Percentiles rank a stretch among this genome's conserved stretches.
These are phyloP conservation scores for Apogon hyalosoma DNA, from an alignment of 2,797 vertebrate species.

Conservation along the genomic window DNA sequence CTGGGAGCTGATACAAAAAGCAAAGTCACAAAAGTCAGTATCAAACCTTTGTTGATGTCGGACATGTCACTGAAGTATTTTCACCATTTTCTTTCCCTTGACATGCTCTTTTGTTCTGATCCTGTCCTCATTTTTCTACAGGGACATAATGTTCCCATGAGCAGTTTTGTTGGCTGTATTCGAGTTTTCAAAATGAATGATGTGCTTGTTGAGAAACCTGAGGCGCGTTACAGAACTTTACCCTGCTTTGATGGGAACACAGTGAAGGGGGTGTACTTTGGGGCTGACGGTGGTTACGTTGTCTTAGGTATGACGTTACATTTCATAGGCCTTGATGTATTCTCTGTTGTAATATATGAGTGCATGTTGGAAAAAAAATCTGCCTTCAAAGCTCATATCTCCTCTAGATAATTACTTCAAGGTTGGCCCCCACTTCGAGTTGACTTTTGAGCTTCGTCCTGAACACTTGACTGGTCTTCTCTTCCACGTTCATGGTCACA, in stretches of 20 bases:
- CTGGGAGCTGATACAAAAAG: constrained; percentile 77
- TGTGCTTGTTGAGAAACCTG: constrained; percentile 68
- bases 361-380: neutral
- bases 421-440: constrained; percentile 49
- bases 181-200: constrained; percentile 85
- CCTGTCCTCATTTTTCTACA: constrained; percentile 27
- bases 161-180: constrained; percentile 87
- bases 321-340: neutral
- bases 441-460: constrained; percentile 73
- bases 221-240: constrained; percentile 68
- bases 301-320: constrained; percentile 78
- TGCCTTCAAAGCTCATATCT: neutral
- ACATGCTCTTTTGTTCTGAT: neutral
- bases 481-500: constrained; percentile 53
- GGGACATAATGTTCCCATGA: constrained; percentile 80
- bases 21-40: constrained; percentile 54
- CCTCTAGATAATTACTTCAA: constrained; percentile 57
- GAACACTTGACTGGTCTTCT: constrained; percentile 68
- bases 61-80: neutral
- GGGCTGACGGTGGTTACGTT: constrained; percentile 80
- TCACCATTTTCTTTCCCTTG: neutral
- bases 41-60: neutral
- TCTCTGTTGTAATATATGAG: neutral
- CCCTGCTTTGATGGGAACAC: constrained; percentile 81
- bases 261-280: constrained; percentile 87